A percentile compares a stretch with the other conserved stretches of the same genome.
phyloP scores from a whole-genome alignment of 2,113 vertebrate genomes.

The Jaculus jaculus region DNA sequence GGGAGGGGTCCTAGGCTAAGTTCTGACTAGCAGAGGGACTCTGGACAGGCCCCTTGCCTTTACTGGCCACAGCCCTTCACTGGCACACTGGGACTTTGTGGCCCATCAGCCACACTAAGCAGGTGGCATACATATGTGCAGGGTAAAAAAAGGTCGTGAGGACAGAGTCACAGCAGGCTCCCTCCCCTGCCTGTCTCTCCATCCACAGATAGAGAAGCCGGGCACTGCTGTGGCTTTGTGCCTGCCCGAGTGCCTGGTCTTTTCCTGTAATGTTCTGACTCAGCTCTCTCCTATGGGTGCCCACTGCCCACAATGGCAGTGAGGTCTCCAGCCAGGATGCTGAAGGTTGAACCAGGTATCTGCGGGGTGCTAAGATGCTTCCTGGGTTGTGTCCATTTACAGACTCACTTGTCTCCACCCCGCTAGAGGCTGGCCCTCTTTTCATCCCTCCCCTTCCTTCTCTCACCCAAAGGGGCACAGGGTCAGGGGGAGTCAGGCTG shows the following conservation, averaged over 20 bases:
- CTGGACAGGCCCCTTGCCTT: neutral
- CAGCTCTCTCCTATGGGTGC: neutral
- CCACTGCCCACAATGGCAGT: accelerated
- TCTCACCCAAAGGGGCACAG: too few relatives aligned
- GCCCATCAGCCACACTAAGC: accelerated
- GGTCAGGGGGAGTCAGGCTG: neutral
- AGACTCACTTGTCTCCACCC: accelerated
- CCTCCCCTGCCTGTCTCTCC: neutral
- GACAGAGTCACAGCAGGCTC: neutral
- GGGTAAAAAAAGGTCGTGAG: accelerated
- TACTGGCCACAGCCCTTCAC: neutral
- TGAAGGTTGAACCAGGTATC: too few relatives aligned
- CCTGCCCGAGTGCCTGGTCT: neutral
- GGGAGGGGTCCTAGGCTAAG: neutral
- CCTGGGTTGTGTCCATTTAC: too few relatives aligned
- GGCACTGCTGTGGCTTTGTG: accelerated
- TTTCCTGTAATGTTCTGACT: accelerated
- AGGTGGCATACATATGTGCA: accelerated
- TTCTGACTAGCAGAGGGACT: neutral
- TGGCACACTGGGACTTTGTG: neutral
- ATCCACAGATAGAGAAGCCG: neutral
- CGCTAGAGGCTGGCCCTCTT: neutral
- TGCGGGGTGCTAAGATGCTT: neutral
- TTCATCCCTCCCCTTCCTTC: neutral
- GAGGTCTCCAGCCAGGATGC: neutral